Evolutionary conservation across 2,888 invertebrate species (phyloP), one percentile per base, ranked within the genome.

Genomic region (Azorinus chamasolen): DNA sequence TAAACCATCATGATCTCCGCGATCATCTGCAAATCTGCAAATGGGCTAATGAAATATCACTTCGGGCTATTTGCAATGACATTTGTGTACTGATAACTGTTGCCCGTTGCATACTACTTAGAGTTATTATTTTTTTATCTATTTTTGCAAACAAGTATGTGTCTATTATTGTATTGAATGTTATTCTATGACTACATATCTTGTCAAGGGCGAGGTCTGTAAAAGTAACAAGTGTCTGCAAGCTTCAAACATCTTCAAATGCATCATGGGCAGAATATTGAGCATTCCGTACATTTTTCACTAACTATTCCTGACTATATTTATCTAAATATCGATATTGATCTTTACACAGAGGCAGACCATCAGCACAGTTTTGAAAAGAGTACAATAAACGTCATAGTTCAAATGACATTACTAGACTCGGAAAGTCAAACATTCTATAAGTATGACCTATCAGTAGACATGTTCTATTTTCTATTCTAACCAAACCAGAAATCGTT

Each of bases 201-300:
- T 24, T 10, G 4, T 41, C 8, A 20, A n/a, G 14, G 20, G 41
- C 12, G 4, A 58, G 20, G 16, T 50, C 22, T 5, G 8, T 22
- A 39, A 20, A 24, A 20, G 14, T 51, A 14, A 50, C 37, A 8
- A 48, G 18, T 18, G 46, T 46, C 32, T 62, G 10, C 1, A 62
- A 25, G 22, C 62, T 51, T 62, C 39, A n/a, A 6, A 62, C 62
- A 62, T 62, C 51, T 51, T 37, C 62, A 22, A 62, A 14, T 16
- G 62, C 62, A 62, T 62, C 41, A 37, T 62, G 51, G 14, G 62
- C 62, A 46, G 50, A 4, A 50, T 62, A 62, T 2, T 48, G 32
- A 22, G 18, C 51, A 37, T 58, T 43, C 24, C 22, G 43, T n/a
- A 58, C 10, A 5, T 18, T 14, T 22, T 12, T 16, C 4, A 62